Evolutionary conservation across 2,797 vertebrate species (phyloP).

Genomic region (Aselliscus stoliczkanus): DNA sequence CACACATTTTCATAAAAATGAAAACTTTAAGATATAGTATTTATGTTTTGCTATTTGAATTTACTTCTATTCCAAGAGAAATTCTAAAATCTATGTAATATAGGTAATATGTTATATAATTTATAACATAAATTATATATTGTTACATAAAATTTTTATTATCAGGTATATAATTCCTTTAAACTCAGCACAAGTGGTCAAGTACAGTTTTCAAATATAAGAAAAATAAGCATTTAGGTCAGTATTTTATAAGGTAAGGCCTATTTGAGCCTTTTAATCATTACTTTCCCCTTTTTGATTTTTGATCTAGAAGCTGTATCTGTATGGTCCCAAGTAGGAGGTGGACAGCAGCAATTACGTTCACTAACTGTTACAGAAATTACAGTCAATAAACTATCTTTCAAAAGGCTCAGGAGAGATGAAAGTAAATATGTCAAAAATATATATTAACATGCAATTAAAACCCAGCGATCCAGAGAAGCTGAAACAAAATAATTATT

Average conservation of each 20-base stretch:
- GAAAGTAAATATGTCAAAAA: neutral
- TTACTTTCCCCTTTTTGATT: neutral
- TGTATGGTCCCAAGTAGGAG: neutral
- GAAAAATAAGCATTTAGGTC: neutral
- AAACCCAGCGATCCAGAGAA: neutral
- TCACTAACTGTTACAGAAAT: neutral
- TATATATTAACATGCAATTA: neutral
- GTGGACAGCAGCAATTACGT: neutral
- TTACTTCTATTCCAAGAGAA: neutral
- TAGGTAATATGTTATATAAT: neutral
- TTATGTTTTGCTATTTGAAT: neutral
- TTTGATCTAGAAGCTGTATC: neutral
- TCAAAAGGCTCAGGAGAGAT: neutral
- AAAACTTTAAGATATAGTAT: neutral
- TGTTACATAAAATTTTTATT: neutral
- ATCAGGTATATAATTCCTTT: neutral
- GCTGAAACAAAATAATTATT: neutral
- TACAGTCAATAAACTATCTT: neutral
- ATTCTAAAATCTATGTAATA: constrained; percentile 17
- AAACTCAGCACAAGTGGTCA: neutral
- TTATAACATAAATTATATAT: neutral
- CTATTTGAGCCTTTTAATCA: neutral
- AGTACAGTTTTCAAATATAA: neutral
- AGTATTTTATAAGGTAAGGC: neutral
- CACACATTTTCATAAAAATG: neutral